These are phyloP conservation scores for Eilema sororculum DNA, from an alignment of 2,888 invertebrate genomes.

Conservation along the genomic window DNA sequence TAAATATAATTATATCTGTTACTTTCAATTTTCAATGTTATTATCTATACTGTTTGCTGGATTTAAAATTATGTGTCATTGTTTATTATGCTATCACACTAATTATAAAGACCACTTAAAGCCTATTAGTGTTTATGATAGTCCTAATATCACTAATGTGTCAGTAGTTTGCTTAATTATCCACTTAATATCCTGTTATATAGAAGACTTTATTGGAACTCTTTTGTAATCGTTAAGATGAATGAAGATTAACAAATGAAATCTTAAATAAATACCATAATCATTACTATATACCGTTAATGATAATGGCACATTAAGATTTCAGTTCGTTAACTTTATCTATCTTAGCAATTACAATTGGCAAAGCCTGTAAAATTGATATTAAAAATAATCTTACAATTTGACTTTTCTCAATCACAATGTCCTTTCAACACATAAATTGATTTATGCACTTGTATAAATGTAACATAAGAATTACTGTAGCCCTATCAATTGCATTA, in stretches of 20 bases:
- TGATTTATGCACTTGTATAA: background rate
- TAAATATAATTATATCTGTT: background rate
- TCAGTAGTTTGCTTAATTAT: background rate
- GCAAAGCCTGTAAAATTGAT: background rate
- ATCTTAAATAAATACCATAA: background rate
- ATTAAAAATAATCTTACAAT: background rate
- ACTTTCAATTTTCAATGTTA: background rate
- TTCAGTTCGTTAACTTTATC: background rate
- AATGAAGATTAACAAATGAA: background rate
- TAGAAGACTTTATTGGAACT: background rate
- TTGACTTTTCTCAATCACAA: background rate
- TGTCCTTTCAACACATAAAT: background rate
- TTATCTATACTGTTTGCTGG: background rate
- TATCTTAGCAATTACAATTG: background rate
- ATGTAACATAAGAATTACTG: background rate
- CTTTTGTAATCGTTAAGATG: background rate
- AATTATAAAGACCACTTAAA: conserved; percentile 17
- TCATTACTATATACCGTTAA: background rate
- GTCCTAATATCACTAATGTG: background rate
- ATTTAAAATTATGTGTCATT: conserved; percentile 7
- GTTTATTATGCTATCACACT: conserved; percentile 21
- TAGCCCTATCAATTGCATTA: background rate
- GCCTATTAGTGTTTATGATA: background rate
- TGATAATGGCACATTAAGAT: too few relatives aligned
- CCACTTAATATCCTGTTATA: conserved; percentile 1